Evolutionary conservation across 2,888 invertebrate species (phyloP).

Genomic region (Melinaea menophilus): DNA sequence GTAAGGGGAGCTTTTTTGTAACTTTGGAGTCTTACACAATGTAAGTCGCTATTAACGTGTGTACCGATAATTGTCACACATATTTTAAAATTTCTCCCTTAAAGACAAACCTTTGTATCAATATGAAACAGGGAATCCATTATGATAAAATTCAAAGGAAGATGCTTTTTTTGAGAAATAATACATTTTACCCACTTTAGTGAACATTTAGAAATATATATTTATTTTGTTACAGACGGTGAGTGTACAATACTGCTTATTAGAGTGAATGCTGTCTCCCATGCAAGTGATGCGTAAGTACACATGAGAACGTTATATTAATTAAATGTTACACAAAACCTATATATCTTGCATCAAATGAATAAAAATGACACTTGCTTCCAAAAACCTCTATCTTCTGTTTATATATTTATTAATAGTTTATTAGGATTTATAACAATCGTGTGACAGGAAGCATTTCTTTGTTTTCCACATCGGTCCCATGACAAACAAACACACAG

Average conservation of each 20-base stretch:
- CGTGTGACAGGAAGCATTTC: conserved; percentile 44
- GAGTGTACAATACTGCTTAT: conserved; percentile 47
- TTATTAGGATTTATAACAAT: background rate
- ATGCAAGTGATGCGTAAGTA: conserved; percentile 3
- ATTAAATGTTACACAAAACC: background rate
- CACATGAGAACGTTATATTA: too few relatives aligned
- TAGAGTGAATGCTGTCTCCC: conserved; percentile 31
- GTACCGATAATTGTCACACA: conserved; percentile 78
- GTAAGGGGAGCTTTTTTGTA: conserved; percentile 64
- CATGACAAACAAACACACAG: conserved; percentile 34
- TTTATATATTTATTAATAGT: too few relatives aligned
- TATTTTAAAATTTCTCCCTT: conserved; percentile 69
- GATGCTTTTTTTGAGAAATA: conserved; percentile 28
- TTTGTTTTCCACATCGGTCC: conserved; percentile 57
- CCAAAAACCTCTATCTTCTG: background rate
- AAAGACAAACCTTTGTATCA: conserved; percentile 40
- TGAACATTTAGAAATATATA: conserved; percentile 48
- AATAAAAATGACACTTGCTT: background rate
- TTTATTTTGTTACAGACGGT: conserved; percentile 73
- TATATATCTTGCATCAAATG: background rate
- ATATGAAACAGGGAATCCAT: conserved; percentile 43
- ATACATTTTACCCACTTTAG: conserved; percentile 38
- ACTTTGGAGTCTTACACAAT: conserved; percentile 52
- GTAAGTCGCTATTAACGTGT: conserved; percentile 75
- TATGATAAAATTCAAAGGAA: conserved; percentile 48